Conservation (phyloP, 2,797 vertebrate species). For the Lepilemur septentrionalis region DNA sequence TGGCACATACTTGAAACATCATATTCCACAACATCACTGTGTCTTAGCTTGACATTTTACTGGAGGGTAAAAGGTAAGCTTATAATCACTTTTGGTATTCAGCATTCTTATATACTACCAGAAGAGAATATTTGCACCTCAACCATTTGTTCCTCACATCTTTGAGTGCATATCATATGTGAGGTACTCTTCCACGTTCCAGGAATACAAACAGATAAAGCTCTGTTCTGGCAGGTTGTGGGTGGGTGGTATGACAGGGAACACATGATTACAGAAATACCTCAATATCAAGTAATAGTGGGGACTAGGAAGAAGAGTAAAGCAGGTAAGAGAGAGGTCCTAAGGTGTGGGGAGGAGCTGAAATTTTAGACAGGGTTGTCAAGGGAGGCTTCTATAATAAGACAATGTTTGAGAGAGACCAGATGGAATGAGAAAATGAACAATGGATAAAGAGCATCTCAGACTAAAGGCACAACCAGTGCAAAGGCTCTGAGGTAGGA, state of each 20-base stretch:
- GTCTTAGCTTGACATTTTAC: conserved; percentile 67
- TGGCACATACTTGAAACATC: conserved; percentile 36
- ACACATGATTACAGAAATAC: background rate
- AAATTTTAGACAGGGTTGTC: background rate
- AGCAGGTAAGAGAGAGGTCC: background rate
- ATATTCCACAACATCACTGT: conserved; percentile 3
- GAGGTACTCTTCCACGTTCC: background rate
- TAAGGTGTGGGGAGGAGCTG: background rate
- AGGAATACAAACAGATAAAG: background rate
- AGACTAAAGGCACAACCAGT: background rate
- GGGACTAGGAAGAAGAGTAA: background rate
- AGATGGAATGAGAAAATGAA: background rate
- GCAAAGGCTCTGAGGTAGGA: background rate
- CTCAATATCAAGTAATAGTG: background rate
- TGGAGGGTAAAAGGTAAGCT: conserved; percentile 42
- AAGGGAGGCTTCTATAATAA: background rate
- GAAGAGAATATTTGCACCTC: background rate
- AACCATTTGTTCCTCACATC: background rate
- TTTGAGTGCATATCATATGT: background rate
- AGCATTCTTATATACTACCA: background rate
- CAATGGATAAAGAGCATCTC: background rate
- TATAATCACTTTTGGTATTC: background rate
- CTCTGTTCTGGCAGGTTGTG: background rate
- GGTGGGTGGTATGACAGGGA: background rate
- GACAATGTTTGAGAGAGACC: background rate